Evolutionary conservation across 2,888 invertebrate species (phyloP), one percentile per base, ranked within the genome.

Genomic region (Tetrapedia diversipes): DNA sequence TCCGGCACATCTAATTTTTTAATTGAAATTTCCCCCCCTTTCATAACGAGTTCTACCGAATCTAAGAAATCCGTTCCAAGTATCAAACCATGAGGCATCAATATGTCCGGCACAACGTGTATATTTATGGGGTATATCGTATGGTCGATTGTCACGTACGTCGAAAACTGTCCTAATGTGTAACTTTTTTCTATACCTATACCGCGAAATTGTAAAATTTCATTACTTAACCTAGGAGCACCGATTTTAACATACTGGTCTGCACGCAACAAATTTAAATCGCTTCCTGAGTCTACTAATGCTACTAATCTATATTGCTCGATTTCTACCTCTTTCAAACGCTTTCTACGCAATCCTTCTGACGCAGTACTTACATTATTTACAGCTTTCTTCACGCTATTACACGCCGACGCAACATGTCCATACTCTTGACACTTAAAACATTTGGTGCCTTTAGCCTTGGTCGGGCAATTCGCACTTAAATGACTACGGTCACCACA

Each of bases 191-290:
- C 34, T 1, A 45, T 63, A 0, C 81, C 82, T 14, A 77, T 29
- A 4, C 82, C 80, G 22, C 56, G 72, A 54, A 83, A 85, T 16
- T 57, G 43, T 3, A 70, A 66, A 16, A 51, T 79, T 8, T 51
- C 41, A 3, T 69, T 61, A n/a, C 0, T 16, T 4, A 56, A n/a
- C 6, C 1, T 57, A 19, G 79, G 73, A 4, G 73, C 63, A 3
- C 60, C 67, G 4, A 72, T 41, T 22, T 53, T 39, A 1, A 59
- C 10, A 39, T 71, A 67, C 0, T 51, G 29, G 1, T 63, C 53
- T 24, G 49, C 41, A 8, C 61, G 16, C 4, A 72, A 43, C 2
- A 66, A 37, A 39, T 41, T 72, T 11, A 74, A 1, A 7, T 74
- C 60, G 3, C 69, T 69, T 1, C 60, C 75, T 0, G 69, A 39